Evolutionary conservation across 23 tunicate genomes (phyloP), one percentile per base, ranked within the genome.

Genomic region (Diplosoma virens): DNA sequence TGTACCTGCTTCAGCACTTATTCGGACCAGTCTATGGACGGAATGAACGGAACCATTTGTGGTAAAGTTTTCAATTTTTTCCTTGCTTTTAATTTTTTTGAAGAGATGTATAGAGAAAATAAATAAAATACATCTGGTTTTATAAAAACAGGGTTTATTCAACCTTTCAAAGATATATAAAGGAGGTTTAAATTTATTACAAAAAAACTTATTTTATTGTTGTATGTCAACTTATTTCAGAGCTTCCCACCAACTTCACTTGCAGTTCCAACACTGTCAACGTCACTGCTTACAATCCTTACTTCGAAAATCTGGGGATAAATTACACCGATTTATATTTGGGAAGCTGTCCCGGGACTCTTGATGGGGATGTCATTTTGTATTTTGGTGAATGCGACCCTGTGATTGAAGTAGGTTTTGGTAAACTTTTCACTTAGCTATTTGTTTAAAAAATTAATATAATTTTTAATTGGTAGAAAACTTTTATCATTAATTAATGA

Each of bases 21-120:
- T 25, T 68, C 78, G 22, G 83, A 78, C 37, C 37, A 55, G 46
- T 78, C 83, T 0, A 78, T 74, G 18, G 48, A 63, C 18, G 83
- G 74, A 26, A 61, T 78, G 3, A 78, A 78, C 74, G 83, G 83
- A 41, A 78, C 83, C 0, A 65, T 65, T 65, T 78, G 83, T 45
- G 83, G 83, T 65, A 78, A 78, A 29, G 16, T 9, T 45, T 9
- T 9, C 52, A 45, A n/a, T n/a, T n/a, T n/a, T n/a, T n/a, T n/a
- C n/a, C n/a, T n/a, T n/a, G n/a, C n/a, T n/a, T n/a, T n/a, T n/a
- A n/a, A n/a, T n/a, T n/a, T n/a, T n/a, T n/a, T n/a, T n/a, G n/a
- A n/a, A n/a, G n/a, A n/a, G n/a, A n/a, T n/a, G n/a, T n/a, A n/a
- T n/a, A n/a, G n/a, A n/a, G n/a, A n/a, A n/a, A n/a, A n/a, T n/a